Evolutionary conservation across 2,888 invertebrate species (phyloP).

Genomic region (Brenthis daphne): DNA sequence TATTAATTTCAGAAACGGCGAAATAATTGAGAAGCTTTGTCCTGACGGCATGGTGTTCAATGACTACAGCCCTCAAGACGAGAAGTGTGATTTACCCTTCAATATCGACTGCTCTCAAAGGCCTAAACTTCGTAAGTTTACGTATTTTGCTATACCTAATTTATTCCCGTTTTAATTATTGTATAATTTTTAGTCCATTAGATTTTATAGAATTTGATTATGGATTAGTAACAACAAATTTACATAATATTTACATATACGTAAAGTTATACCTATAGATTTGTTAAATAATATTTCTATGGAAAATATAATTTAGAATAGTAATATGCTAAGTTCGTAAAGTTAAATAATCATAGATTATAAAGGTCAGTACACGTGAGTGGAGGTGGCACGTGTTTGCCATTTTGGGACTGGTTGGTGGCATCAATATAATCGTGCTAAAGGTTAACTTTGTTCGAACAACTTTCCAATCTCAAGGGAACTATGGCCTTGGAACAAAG

Average conservation of each 20-base stretch:
- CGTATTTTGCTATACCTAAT: no score
- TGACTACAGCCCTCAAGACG: conserved; percentile 90
- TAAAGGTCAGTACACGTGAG: conserved; percentile 46
- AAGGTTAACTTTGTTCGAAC: conserved; percentile 57
- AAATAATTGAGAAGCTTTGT: conserved; percentile 89
- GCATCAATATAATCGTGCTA: conserved; percentile 50
- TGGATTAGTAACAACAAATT: no score
- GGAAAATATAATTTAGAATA: conserved; percentile 1
- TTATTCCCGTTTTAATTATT: no score
- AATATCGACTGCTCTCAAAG: conserved; percentile 92
- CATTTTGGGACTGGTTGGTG: conserved; percentile 41
- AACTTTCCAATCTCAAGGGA: conserved; percentile 79
- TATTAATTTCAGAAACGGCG: conserved; percentile 83
- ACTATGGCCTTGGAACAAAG: conserved; percentile 58
- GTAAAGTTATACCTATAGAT: no score
- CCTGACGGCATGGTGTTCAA: conserved; percentile 96
- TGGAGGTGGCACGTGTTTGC: conserved; percentile 42
- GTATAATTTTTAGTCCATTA: no score
- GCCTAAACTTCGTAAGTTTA: conserved; percentile 89
- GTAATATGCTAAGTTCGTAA: conserved; percentile 13
- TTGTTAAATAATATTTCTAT: neutral
- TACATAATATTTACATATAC: no score
- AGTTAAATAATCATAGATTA: conserved; percentile 24
- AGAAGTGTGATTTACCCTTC: conserved; percentile 93
- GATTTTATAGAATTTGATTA: no score